Evolutionary conservation across 2,888 invertebrate species (phyloP), one percentile per base, ranked within the genome.

Genomic region (Agrotis clavis): DNA sequence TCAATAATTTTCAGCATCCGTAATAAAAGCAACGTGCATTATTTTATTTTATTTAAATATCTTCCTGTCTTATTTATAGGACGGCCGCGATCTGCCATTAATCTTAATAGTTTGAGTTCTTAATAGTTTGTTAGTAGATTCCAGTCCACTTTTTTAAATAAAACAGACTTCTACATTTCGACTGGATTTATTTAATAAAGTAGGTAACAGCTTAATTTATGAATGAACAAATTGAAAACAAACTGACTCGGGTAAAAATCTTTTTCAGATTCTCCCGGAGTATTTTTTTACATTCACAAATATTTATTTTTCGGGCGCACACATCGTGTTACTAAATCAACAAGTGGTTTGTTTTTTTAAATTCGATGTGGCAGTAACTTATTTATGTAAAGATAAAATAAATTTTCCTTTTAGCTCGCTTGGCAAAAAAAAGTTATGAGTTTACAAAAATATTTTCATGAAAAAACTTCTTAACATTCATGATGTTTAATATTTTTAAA

Each of bases 331-430:
- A 66, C 18, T 57, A 67, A 65, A 61, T 73, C 70, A 73, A 79
- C 80, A 83, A 51, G 59, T 69, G 56, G 51, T 21, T 64, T 76
- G 19, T 73, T 71, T 71, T 63, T 73, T 11, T n/a, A 19, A 70
- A 83, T 76, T 56, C 67, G 18, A 69, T 18, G 61, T 57, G 21
- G 13, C 67, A 4, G 16, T 80, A 71, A 77, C 48, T 64, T 74
- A 80, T 83, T 80, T 77, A 69, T 74, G 48, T 60, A 66, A n/a
- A 65, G 73, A 76, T 45, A 64, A 72, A 64, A n/a, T 73, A 25
- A 64, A 73, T 73, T 69, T 53, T 41, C 41, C 48, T 71, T 80
- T 71, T 71, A 77, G 67, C 63, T 64, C 59, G 48, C 25, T 47
- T 45, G 30, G 30, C 14, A 50, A 72, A 79, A 75, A 47, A 35